Evolutionary conservation across 2,888 invertebrate species (phyloP).

Genomic region (Tipula helvola): DNA sequence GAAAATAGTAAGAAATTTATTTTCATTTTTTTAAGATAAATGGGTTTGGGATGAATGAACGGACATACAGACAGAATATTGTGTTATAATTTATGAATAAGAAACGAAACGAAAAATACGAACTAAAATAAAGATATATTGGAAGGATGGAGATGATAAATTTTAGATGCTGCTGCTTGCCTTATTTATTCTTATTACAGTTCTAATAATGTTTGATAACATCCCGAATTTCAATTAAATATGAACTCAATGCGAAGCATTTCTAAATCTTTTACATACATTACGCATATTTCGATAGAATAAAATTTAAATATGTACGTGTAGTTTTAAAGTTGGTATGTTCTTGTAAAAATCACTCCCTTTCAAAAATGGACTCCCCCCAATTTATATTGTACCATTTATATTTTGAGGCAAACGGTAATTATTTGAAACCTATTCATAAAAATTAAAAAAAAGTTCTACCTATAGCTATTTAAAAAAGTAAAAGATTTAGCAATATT

Average conservation of each 20-base stretch:
- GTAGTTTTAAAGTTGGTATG: neutral
- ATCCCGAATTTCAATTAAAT: neutral
- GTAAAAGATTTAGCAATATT: too few relatives aligned
- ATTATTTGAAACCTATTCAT: neutral
- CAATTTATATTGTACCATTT: neutral
- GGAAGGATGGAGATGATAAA: neutral
- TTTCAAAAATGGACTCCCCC: neutral
- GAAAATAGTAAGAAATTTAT: neutral
- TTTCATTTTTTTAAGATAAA: neutral
- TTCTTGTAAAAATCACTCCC: neutral
- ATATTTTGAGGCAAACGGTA: neutral
- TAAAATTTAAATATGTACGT: neutral
- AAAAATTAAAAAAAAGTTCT: neutral
- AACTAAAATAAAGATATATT: neutral
- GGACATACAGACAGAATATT: conserved; percentile 4
- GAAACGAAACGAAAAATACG: neutral
- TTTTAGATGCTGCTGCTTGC: neutral
- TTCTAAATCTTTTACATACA: neutral
- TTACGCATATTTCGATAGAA: neutral
- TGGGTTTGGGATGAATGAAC: conserved; percentile 4
- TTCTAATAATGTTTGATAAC: neutral
- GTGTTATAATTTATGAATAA: neutral
- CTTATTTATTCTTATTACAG: neutral
- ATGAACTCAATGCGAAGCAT: neutral
- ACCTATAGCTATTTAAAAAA: neutral